Evolutionary conservation across 2,797 vertebrate species (phyloP), one percentile per base, ranked within the genome.

Genomic region (Chanos chanos): DNA sequence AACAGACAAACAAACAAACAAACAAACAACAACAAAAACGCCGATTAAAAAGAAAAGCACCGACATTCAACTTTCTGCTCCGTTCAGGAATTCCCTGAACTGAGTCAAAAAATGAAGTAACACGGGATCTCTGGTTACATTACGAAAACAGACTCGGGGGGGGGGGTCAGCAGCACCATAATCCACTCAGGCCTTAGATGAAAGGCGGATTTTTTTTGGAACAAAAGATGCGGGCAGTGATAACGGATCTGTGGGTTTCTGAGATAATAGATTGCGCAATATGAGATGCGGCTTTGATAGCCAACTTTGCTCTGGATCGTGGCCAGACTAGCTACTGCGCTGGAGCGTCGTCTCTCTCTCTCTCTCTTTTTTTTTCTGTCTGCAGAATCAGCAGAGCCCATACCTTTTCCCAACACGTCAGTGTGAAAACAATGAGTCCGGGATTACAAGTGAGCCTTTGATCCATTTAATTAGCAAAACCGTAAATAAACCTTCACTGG

Each of bases 401-500:
- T 44, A 19, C 13, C 18, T 40, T 45, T 47, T 41, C 18, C 57
- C 53, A 44, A 39, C 59, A 45, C 28, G n/a, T 30, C 28, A 41
- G 15, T 30, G 27, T 3, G 3, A 37, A 53, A 72, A 83, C 76
- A 69, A 73, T 61, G 49, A 74, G 66, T 45, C 66, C 47, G 60
- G 58, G 72, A 71, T 74, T 63, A 73, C 34, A 37, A 61, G 59
- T 52, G 31, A 61, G 76, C 76, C 64, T 83, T 83, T 85, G 76
- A 81, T 85, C 77, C 77, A 70, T 75, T 78, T 85, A 78, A 86
- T 87, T 81, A 84, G 72, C 51, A 62, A 72, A 75, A 53, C 71
- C 15, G 19, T 67, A 83, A 86, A 87, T 84, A 86, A 73, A 77
- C 75, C 64, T 81, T 86, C 77, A 88, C 88, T 84, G 80, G 71